phyloP scores from a whole-genome alignment of 2,113 vertebrate genomes.

The Nipponia nippon region DNA sequence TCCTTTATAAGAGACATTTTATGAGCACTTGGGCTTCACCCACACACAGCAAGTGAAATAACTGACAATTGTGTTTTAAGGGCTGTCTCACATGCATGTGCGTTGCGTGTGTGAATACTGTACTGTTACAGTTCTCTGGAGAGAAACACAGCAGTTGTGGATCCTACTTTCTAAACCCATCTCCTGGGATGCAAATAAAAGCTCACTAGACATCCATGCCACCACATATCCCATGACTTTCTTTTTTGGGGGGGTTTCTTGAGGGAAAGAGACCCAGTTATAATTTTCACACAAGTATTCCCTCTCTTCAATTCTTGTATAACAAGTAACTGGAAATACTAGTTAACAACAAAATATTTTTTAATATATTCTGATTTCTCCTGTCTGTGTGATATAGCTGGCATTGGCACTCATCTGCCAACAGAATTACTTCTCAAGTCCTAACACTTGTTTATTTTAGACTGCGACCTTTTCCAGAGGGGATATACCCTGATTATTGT shows the following conservation, averaged over 20 bases:
- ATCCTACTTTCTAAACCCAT: background rate
- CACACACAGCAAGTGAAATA: conserved; percentile 39
- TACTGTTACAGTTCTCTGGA: conserved; percentile 25
- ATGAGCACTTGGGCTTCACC: conserved; percentile 7
- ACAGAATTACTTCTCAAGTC: background rate
- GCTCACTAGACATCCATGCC: background rate
- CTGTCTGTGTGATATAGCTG: background rate
- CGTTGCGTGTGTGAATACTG: background rate
- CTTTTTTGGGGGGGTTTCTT: background rate
- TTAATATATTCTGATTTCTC: background rate
- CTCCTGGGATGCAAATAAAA: conserved; percentile 7
- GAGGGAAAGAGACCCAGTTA: background rate
- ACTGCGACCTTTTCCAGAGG: background rate
- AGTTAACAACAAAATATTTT: background rate
- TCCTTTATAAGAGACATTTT: conserved; percentile 13
- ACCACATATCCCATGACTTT: background rate
- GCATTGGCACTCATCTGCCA: background rate
- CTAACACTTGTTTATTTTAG: background rate
- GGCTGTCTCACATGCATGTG: conserved; percentile 36
- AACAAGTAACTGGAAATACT: background rate
- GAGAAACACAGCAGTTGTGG: background rate
- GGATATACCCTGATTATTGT: background rate
- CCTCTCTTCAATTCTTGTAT: background rate
- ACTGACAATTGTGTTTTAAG: conserved; percentile 43
- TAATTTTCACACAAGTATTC: background rate